Evolutionary conservation across 2,797 vertebrate genomes (phyloP), one percentile per base, ranked within the genome.

Genomic region (Rhinella marina): DNA sequence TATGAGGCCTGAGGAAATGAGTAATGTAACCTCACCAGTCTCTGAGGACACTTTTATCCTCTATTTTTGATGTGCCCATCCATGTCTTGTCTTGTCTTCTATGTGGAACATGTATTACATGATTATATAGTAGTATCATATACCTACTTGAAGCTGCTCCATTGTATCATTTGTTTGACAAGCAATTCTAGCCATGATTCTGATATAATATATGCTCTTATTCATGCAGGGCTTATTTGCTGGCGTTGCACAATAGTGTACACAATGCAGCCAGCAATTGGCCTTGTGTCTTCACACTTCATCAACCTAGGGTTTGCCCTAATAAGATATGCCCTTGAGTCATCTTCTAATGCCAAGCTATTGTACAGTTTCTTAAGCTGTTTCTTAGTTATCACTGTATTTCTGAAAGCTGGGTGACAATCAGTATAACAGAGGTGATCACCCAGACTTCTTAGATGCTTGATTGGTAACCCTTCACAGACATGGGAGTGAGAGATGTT

Each of bases 11-110:
- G n/a, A 78, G 86, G 72, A 84, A 83, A 87, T 87, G 72, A 83
- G 70, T 83, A 87, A 83, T 83, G 54, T 21, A 77, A 54, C 27
- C 81, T 82, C 81, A 83, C 48, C 66, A 83, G 81, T 83, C 81
- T 82, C 80, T 48, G 23, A 86, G 76, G 84, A 54, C 57, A 82
- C n/a, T 29, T 41, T 41, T 77, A 56, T 82, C 23, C 23, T 32
- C 48, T 82, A 25, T 80, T 77, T 83, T 73, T 83, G 48, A 57
- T 66, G 19, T 90, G 6, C 41, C 61, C 13, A 1, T 82, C 79
- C 88, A 54, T 77, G 75, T 25, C 48, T 50, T 50, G 72, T 50
- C 41, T 77, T 54, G 48, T 77, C n/a, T 21, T 50, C 72, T 50
- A 7, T 75, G 75, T 52, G 21, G 25, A 54, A 25, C 54, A 77